phyloP scores from a whole-genome alignment of 2,797 vertebrate species.

The Ctenopoma kingsleyae region DNA sequence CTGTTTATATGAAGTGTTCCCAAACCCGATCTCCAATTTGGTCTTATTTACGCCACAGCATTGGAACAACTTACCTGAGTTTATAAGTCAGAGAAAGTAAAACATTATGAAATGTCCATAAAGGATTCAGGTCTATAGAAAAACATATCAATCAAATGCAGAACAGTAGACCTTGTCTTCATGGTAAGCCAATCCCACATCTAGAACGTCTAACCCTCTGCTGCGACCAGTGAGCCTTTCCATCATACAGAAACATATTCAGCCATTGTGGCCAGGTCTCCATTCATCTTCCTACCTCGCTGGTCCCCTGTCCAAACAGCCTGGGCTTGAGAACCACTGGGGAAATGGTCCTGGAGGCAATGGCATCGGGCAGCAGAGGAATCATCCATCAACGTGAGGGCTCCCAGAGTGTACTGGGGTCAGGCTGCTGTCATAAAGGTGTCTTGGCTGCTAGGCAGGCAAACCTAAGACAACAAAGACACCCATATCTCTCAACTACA shows the following conservation, averaged over 20 bases:
- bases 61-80: background rate
- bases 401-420: slow-evolving; percentile 58
- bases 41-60: slow-evolving; percentile 11
- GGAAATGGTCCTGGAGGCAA: slow-evolving; percentile 47
- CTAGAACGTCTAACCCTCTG: slow-evolving; percentile 27
- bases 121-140: slow-evolving; percentile 20
- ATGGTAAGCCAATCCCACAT: slow-evolving; percentile 50
- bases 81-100: slow-evolving; percentile 9
- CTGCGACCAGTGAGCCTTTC: slow-evolving; percentile 25
- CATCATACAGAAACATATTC: slow-evolving; percentile 53
- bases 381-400: slow-evolving; percentile 67
- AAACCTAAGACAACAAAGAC: slow-evolving; percentile 59
- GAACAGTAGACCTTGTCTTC: slow-evolving; percentile 49
- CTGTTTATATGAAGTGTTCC: background rate
- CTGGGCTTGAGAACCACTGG: slow-evolving; percentile 4
- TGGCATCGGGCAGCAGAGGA: slow-evolving; percentile 54
- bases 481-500: slow-evolving; percentile 37
- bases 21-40: slow-evolving; percentile 10
- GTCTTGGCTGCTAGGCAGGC: slow-evolving; percentile 61
- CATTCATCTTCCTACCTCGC: slow-evolving; percentile 20
- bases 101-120: slow-evolving; percentile 20
- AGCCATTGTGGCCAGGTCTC: slow-evolving; percentile 47
- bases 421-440: slow-evolving; percentile 70
- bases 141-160: slow-evolving; percentile 59
- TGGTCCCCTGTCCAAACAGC: slow-evolving; percentile 58